Evolutionary conservation across 92 coral and sea anemone genomes (phyloP).

Genomic region (Anthopleura xanthogrammica): DNA sequence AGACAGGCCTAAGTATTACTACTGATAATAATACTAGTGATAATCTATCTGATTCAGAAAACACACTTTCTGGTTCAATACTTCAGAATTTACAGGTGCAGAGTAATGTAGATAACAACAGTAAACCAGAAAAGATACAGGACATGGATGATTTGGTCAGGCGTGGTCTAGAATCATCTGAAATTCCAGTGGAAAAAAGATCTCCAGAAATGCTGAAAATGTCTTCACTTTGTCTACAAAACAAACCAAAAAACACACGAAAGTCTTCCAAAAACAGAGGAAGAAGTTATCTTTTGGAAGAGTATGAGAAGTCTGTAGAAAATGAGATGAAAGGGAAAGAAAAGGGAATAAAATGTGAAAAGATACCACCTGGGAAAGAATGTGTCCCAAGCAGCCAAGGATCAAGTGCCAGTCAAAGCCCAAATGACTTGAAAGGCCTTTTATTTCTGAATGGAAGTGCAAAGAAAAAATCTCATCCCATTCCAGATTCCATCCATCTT

Average conservation of each 20-base stretch:
- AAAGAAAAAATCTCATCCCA: background rate
- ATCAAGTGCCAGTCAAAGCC: slow-evolving; percentile 14
- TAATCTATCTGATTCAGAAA: slow-evolving; percentile 13
- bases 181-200: background rate
- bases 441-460: background rate
- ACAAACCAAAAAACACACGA: background rate
- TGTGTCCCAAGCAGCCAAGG: slow-evolving; percentile 28
- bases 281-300: background rate
- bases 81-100: background rate
- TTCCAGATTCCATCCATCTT: background rate
- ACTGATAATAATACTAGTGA: background rate
- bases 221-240: background rate
- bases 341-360: background rate
- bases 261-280: background rate
- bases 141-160: background rate
- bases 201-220: background rate
- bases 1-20: background rate
- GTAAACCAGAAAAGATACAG: background rate
- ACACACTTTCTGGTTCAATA: slow-evolving; percentile 13
- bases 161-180: background rate
- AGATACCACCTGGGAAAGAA: background rate
- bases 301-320: background rate
- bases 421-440: slow-evolving; percentile 6
- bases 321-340: slow-evolving; percentile 7
- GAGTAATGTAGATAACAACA: background rate